A percentile compares a stretch with the other conserved stretches of the same genome.
phyloP scores from a whole-genome alignment of 2,797 vertebrate genomes.

The Diplodus sargus region DNA sequence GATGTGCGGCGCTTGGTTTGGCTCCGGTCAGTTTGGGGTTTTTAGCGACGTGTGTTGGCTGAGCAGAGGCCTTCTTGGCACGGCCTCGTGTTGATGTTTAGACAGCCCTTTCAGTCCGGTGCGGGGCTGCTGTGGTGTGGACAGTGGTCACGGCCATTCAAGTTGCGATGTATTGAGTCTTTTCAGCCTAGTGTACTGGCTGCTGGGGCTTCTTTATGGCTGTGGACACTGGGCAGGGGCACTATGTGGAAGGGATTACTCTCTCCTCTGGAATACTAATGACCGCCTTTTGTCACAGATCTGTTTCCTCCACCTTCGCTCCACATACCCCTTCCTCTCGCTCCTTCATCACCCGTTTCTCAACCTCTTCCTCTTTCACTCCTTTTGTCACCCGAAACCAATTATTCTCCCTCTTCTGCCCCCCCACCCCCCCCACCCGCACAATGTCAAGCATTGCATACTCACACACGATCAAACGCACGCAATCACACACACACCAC shows the following conservation, averaged over 20 bases:
- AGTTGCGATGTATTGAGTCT: slow-evolving; percentile 42
- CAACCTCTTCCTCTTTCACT: slow-evolving; percentile 55
- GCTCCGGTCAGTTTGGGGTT: slow-evolving; percentile 30
- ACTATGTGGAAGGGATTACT: slow-evolving; percentile 69
- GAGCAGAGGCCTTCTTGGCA: slow-evolving; percentile 61
- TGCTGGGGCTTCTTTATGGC: slow-evolving; percentile 59
- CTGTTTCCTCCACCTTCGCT: slow-evolving; percentile 64
- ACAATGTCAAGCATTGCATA: slow-evolving; percentile 57
- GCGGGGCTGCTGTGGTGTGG: slow-evolving; percentile 54
- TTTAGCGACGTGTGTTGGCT: slow-evolving; percentile 38
- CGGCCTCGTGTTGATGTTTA: slow-evolving; percentile 48
- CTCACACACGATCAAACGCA: slow-evolving; percentile 60
- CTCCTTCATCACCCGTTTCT: slow-evolving; percentile 50
- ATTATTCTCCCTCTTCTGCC: slow-evolving; percentile 52
- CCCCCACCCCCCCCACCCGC: slow-evolving; percentile 30
- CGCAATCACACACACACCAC: slow-evolving; percentile 26
- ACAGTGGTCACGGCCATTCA: slow-evolving; percentile 65
- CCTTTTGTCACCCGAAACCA: slow-evolving; percentile 61
- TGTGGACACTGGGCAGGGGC: slow-evolving; percentile 57
- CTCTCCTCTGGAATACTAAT: slow-evolving; percentile 79
- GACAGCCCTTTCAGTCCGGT: slow-evolving; percentile 41
- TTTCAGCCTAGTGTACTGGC: slow-evolving; percentile 58
- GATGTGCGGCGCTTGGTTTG: slow-evolving; percentile 6
- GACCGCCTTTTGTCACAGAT: slow-evolving; percentile 67
- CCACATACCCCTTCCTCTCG: slow-evolving; percentile 39